Percentiles rank a stretch among this genome's conserved stretches.
These are phyloP conservation scores for Drosophila leontia DNA, from an alignment of 1,140 invertebrate genomes.

Conservation along the genomic window DNA sequence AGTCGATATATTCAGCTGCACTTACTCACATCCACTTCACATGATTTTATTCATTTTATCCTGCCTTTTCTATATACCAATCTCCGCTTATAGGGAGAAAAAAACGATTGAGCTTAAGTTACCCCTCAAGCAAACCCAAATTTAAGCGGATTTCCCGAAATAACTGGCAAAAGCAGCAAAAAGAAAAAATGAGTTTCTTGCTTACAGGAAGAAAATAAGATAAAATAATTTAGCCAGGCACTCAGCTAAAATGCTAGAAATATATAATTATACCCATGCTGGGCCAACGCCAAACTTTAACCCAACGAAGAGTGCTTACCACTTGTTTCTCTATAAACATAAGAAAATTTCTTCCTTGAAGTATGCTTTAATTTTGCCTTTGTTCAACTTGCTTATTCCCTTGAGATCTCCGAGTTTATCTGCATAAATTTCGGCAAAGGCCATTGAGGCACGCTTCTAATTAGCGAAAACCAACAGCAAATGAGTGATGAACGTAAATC, in stretches of 20 bases:
- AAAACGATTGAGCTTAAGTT: slow-evolving; percentile 14
- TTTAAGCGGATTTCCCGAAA: slow-evolving; percentile 18
- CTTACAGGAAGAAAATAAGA: neutral
- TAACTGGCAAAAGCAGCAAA: neutral
- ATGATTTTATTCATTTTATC: slow-evolving; percentile 2
- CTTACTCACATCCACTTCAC: slow-evolving; percentile 1
- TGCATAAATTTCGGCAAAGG: slow-evolving; percentile 65
- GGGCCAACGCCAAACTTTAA: neutral
- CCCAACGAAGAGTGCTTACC: neutral
- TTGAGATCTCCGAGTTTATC: slow-evolving; percentile 50
- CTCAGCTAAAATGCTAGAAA: slow-evolving; percentile 2
- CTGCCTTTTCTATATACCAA: neutral
- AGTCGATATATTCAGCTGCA: slow-evolving; percentile 1
- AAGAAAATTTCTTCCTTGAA: slow-evolving; percentile 5
- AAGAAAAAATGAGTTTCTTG: neutral
- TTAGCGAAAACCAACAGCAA: slow-evolving; percentile 68
- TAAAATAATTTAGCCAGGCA: slow-evolving; percentile 5
- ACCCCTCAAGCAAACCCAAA: slow-evolving; percentile 1
- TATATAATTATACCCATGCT: neutral
- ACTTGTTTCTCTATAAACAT: neutral
- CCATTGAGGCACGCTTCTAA: slow-evolving; percentile 64
- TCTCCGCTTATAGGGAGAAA: neutral
- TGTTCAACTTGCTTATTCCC: slow-evolving; percentile 4
- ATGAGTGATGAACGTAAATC: slow-evolving; percentile 51
- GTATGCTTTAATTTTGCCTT: slow-evolving; percentile 2